Conservation (phyloP, 1,140 invertebrate species). For the Chionoecetes opilio region DNA sequence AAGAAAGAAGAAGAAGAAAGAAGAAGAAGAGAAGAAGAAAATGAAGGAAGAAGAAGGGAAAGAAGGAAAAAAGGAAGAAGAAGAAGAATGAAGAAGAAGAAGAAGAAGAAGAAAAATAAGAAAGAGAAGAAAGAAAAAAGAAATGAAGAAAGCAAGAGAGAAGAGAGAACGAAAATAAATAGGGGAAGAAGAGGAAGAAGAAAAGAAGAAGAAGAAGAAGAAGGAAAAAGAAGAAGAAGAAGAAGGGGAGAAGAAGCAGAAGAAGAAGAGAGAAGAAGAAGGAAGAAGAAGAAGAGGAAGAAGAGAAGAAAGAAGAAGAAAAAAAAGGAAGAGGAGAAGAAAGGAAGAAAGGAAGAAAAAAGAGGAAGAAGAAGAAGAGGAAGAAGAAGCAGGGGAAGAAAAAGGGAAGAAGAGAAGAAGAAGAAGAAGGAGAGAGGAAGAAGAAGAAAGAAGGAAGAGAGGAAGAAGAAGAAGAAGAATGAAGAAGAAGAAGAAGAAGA, state of each 20-base stretch:
- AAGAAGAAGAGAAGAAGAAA: too few relatives aligned
- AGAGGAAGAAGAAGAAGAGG: neutral
- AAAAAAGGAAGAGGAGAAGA: neutral
- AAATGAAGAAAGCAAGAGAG: neutral
- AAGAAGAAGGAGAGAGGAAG: neutral
- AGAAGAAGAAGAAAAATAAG: neutral
- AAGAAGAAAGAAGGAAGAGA: neutral
- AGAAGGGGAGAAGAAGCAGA: neutral
- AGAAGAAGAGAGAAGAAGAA: neutral
- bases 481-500: neutral
- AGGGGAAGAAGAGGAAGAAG: too few relatives aligned
- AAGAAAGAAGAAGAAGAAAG: too few relatives aligned
- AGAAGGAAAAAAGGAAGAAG: too few relatives aligned
- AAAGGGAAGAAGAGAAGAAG: neutral
- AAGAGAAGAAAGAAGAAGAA: neutral
- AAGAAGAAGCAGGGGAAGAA: neutral
- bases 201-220: neutral
- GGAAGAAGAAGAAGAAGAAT: too few relatives aligned
- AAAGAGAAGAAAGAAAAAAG: too few relatives aligned
- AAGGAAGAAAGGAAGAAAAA: neutral
- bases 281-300: neutral
- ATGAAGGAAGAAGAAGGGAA: neutral
- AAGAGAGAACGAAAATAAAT: neutral
- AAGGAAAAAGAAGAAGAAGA: neutral
- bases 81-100: too few relatives aligned